These are phyloP conservation scores for Ostrea edulis DNA, from an alignment of 1,140 invertebrate species.

Conservation along the genomic window DNA sequence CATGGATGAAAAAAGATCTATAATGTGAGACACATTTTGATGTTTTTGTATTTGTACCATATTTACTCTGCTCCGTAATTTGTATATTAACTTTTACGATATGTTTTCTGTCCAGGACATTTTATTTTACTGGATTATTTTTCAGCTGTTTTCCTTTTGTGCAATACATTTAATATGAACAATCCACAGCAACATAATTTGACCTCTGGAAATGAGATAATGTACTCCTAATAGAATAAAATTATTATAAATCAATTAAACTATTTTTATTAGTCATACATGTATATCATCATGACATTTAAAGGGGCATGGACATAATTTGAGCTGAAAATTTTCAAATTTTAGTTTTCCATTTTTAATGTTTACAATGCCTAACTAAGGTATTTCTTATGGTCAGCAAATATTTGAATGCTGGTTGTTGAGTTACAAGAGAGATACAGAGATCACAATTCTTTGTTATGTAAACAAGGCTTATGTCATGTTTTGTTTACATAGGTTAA, in stretches of 20 bases:
- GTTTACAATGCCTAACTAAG: too few relatives aligned
- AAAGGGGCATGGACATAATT: too few relatives aligned
- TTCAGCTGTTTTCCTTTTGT: background rate
- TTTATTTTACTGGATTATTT: background rate
- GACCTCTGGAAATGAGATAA: background rate
- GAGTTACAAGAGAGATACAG: too few relatives aligned
- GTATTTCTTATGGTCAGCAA: too few relatives aligned
- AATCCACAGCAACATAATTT: background rate
- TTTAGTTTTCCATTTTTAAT: too few relatives aligned
- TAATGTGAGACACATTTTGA: background rate
- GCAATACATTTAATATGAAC: background rate
- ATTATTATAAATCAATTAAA: background rate
- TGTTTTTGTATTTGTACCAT: background rate
- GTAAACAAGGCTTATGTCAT: too few relatives aligned
- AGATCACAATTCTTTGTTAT: too few relatives aligned
- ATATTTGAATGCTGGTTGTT: too few relatives aligned
- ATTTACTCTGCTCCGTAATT: background rate
- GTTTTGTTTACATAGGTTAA: too few relatives aligned
- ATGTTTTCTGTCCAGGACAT: background rate
- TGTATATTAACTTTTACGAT: background rate
- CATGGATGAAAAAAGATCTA: constrained; percentile 69
- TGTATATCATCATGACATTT: background rate
- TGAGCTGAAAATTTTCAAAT: too few relatives aligned
- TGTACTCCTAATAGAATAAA: background rate
- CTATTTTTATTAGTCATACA: background rate